These are phyloP conservation scores for Gonatopus flavifemur DNA, from an alignment of 1,140 invertebrate species.

Conservation along the genomic window DNA sequence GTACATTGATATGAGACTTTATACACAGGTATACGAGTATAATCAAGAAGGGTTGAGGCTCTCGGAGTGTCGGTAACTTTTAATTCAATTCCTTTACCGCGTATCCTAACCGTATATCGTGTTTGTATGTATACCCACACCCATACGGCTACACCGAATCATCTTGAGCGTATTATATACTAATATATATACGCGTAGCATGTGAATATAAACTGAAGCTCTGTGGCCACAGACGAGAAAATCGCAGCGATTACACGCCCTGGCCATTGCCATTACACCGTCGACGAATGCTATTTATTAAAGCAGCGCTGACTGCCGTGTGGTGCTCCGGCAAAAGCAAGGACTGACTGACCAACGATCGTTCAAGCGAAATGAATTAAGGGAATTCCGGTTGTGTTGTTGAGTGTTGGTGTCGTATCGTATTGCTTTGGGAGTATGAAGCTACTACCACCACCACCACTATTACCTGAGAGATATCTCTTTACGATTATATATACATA, in stretches of 20 bases:
- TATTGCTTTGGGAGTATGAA: too few relatives aligned
- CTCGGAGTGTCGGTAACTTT: slow-evolving; percentile 22
- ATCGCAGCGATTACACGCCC: slow-evolving; percentile 30
- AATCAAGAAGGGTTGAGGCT: slow-evolving; percentile 21
- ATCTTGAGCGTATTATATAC: too few relatives aligned
- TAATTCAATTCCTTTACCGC: slow-evolving; percentile 32
- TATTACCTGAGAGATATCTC: too few relatives aligned
- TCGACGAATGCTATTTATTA: slow-evolving; percentile 33
- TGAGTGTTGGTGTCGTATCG: too few relatives aligned
- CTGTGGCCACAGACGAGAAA: slow-evolving; percentile 25
- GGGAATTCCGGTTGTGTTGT: too few relatives aligned
- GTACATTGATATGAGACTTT: too few relatives aligned
- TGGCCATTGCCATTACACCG: slow-evolving; percentile 32
- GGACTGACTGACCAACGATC: slow-evolving; percentile 13
- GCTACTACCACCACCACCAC: too few relatives aligned
- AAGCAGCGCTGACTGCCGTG: slow-evolving; percentile 13
- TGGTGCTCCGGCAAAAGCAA: slow-evolving; percentile 15
- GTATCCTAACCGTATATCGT: not conserved
- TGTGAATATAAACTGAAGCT: too few relatives aligned
- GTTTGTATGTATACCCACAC: not conserved
- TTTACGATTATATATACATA: too few relatives aligned
- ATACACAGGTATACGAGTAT: slow-evolving; percentile 19
- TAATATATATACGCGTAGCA: too few relatives aligned
- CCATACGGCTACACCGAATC: too few relatives aligned
- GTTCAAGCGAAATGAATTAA: slow-evolving; percentile 11